Evolutionary conservation across 23 tunicate genomes (phyloP).

Genomic region (Phallusia fumigata): DNA sequence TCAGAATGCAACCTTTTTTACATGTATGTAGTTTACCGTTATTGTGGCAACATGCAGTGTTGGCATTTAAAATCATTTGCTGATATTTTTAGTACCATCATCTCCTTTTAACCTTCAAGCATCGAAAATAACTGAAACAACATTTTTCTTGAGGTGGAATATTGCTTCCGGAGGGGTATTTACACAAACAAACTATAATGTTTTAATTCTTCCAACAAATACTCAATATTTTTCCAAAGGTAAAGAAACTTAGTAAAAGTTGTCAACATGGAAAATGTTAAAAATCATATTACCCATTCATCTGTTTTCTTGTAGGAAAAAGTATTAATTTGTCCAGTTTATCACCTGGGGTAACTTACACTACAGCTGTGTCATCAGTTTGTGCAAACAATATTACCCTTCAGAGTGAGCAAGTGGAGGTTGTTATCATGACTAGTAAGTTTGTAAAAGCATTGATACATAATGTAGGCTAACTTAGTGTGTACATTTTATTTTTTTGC

Average conservation of each 20-base stretch:
- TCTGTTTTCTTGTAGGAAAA: not conserved
- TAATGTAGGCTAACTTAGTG: not conserved
- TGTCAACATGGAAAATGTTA: not conserved
- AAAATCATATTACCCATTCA: not conserved
- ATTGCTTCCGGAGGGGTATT: not conserved
- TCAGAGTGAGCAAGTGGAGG: not conserved
- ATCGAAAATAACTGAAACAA: constrained; percentile 33
- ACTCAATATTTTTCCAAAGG: not conserved
- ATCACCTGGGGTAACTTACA: constrained; percentile 49
- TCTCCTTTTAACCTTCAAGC: constrained; percentile 19
- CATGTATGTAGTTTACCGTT: constrained; percentile 37
- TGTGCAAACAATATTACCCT: constrained; percentile 13
- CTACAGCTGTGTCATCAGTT: constrained; percentile 23
- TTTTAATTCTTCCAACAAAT: not conserved
- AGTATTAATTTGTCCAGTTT: constrained; percentile 20
- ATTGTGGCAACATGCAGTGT: not conserved
- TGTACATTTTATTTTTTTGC: too few relatives aligned
- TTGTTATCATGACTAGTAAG: not conserved
- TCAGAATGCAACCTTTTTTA: constrained; percentile 31
- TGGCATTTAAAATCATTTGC: not conserved
- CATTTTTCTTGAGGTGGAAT: constrained; percentile 29
- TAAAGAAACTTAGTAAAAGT: not conserved
- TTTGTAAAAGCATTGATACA: not conserved
- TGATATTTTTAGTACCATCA: constrained; percentile 25
- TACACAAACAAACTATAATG: not conserved